Evolutionary conservation across 2,113 vertebrate species (phyloP).

Genomic region (Chrysemys picta): DNA sequence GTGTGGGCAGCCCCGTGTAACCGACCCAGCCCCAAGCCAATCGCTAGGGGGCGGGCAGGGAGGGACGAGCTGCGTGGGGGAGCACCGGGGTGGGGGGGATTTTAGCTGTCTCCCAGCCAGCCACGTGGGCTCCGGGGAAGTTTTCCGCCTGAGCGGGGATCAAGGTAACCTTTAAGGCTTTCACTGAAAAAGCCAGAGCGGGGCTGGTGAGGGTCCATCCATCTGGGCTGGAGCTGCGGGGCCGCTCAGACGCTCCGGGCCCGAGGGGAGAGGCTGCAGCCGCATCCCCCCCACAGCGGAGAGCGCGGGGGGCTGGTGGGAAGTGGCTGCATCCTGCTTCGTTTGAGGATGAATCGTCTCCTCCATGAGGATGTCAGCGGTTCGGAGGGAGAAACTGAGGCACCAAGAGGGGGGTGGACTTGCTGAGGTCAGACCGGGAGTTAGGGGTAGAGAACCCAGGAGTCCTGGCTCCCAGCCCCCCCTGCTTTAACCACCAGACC

Average conservation of each 20-base stretch:
- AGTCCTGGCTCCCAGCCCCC: no score
- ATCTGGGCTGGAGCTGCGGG: background rate
- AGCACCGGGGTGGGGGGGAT: no score
- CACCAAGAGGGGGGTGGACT: no score
- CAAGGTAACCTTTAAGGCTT: background rate
- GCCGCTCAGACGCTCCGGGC: background rate
- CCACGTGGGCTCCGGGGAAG: accelerated
- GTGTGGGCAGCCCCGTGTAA: no score
- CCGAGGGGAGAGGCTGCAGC: no score
- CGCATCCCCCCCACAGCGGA: no score
- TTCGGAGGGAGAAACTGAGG: background rate
- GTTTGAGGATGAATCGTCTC: background rate
- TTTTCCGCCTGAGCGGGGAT: background rate
- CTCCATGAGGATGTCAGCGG: background rate
- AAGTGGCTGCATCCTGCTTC: background rate
- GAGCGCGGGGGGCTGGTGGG: no score
- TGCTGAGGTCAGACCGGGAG: background rate
- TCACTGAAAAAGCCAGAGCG: background rate
- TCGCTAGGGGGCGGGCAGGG: no score
- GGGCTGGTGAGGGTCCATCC: background rate
- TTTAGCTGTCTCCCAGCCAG: background rate
- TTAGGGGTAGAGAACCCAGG: background rate
- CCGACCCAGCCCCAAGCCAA: no score
- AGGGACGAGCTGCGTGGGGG: no score
- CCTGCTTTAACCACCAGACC: no score